A percentile compares a stretch with the other conserved stretches of the same genome.
Conservation (phyloP, 2,888 invertebrate species). For the Brachyopa scutellaris region DNA sequence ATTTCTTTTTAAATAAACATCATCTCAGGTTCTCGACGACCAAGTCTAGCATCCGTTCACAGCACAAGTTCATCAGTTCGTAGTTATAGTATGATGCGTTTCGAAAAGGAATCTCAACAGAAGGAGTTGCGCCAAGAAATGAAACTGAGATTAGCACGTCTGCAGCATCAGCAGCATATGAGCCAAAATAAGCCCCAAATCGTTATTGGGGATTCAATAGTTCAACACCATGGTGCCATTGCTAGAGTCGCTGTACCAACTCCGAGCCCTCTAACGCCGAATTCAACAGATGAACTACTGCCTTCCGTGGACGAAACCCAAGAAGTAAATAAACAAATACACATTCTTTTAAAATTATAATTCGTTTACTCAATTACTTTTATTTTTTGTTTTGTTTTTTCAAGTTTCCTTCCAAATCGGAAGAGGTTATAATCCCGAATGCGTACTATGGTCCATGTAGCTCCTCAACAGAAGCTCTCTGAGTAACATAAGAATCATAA, state of each 20-base stretch:
- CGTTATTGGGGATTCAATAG: constrained; percentile 81
- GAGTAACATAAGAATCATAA: constrained; percentile 71
- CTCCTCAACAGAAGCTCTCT: constrained; percentile 83
- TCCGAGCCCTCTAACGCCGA: constrained; percentile 90
- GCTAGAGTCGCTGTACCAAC: constrained; percentile 82
- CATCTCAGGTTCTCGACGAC: constrained; percentile 91
- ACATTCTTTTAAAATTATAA: too few species aligned
- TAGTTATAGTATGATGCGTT: constrained; percentile 90
- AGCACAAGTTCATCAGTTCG: constrained; percentile 92
- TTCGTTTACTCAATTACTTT: too few species aligned
- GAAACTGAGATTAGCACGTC: constrained; percentile 88
- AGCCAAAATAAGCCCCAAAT: constrained; percentile 83
- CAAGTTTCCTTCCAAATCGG: constrained; percentile 62
- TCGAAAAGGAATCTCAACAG: constrained; percentile 91
- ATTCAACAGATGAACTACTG: constrained; percentile 91
- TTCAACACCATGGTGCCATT: constrained; percentile 78
- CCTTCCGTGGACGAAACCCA: constrained; percentile 91
- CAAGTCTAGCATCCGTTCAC: constrained; percentile 92
- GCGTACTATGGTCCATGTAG: constrained; percentile 82
- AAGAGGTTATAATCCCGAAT: constrained; percentile 79
- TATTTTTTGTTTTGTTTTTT: not conserved
- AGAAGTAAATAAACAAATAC: constrained; percentile 85
- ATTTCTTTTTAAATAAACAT: constrained; percentile 11
- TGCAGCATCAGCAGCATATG: constrained; percentile 84
- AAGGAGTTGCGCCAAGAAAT: constrained; percentile 90